phyloP scores from a whole-genome alignment of 35 echinoderm and acorn worm species.

The Anneissia japonica region DNA sequence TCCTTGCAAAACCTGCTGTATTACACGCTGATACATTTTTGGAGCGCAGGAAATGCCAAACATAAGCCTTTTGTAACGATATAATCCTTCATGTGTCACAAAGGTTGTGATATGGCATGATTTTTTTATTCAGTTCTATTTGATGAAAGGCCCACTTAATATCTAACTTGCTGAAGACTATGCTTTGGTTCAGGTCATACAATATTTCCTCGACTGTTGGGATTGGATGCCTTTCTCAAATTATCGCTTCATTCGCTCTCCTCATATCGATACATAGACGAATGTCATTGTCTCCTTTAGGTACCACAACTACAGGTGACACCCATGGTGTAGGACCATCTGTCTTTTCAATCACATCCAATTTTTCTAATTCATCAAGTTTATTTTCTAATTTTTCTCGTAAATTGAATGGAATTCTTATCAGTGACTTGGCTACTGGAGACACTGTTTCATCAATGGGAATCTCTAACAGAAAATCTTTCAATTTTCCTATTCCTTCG shows the following conservation, averaged over 20 bases:
- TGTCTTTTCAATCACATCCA: conserved; percentile 10
- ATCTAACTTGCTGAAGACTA: conserved; percentile 57
- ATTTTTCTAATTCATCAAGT: neutral
- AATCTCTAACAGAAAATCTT: conserved; percentile 8
- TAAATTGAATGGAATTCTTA: conserved; percentile 1
- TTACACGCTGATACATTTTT: conserved; percentile 6
- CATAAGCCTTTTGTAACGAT: conserved; percentile 53
- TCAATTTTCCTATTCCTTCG: neutral
- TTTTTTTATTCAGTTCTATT: conserved; percentile 42
- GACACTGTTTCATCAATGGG: neutral
- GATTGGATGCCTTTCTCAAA: conserved; percentile 38
- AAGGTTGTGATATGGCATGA: conserved; percentile 55
- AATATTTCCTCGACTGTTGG: conserved; percentile 51
- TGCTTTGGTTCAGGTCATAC: too few relatives aligned
- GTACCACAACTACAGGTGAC: conserved; percentile 15
- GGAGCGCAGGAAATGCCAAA: conserved; percentile 43
- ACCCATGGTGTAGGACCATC: conserved; percentile 20
- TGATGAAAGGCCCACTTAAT: conserved; percentile 56
- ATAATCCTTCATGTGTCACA: conserved; percentile 48
- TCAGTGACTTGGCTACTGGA: neutral
- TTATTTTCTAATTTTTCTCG: neutral
- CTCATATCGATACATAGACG: conserved; percentile 36
- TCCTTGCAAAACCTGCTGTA: conserved; percentile 13
- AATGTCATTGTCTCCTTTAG: conserved; percentile 24
- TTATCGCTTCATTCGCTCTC: conserved; percentile 40